Conservation (phyloP, 2,797 vertebrate species). For the Presbytis comata region DNA sequence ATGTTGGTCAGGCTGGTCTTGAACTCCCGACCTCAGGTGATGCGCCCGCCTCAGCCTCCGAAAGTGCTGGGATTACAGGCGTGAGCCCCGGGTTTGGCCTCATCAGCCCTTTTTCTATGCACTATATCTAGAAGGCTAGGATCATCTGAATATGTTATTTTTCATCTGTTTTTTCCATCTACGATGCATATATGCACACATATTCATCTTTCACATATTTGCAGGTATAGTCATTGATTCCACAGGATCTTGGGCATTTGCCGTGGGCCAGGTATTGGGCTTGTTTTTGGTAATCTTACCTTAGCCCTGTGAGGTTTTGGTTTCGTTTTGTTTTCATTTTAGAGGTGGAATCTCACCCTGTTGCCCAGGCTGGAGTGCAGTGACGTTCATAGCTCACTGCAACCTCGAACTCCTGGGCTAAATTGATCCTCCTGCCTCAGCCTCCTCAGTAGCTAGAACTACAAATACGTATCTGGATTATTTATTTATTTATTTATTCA, state of each 20-base stretch:
- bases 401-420: background rate
- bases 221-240: background rate
- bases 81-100: background rate
- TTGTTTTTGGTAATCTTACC: background rate
- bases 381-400: background rate
- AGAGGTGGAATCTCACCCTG: no score
- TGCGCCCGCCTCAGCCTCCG: rapidly evolving
- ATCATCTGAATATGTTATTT: background rate
- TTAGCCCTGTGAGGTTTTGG: background rate
- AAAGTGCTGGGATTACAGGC: no score
- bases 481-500: background rate
- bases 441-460: background rate
- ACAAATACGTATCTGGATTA: background rate
- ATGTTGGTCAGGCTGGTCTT: no score
- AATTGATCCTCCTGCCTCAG: background rate
- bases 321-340: background rate
- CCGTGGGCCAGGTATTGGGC: background rate
- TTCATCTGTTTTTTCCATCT: background rate
- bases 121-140: background rate
- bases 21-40: no score
- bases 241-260: background rate
- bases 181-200: no score
- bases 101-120: background rate
- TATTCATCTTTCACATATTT: rapidly evolving
- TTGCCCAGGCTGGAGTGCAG: background rate